Conservation (phyloP, 2,113 vertebrate species). For the Gopherus evgoodei region DNA sequence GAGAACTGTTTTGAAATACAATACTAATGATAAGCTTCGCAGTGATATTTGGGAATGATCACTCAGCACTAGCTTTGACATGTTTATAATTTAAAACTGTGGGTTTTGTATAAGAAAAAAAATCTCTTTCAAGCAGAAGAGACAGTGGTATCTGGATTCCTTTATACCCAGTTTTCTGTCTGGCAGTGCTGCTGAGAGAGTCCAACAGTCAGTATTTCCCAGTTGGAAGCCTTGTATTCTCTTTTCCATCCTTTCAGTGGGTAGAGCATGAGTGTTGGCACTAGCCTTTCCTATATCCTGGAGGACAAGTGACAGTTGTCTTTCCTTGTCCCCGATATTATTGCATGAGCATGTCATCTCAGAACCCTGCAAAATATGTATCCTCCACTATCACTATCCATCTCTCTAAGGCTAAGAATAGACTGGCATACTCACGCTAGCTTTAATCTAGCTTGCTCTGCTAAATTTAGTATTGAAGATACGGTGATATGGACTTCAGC, state of each 20-base stretch:
- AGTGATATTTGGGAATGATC: not conserved
- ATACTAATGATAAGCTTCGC: not conserved
- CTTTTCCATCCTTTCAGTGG: not conserved
- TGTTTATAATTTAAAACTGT: not conserved
- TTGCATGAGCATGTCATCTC: not conserved
- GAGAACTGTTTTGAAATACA: not conserved
- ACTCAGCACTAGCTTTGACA: not conserved
- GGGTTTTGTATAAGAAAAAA: not conserved
- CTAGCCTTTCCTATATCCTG: not conserved
- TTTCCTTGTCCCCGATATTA: not conserved
- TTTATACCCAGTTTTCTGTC: not conserved
- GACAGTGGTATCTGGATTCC: not conserved
- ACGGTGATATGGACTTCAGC: not conserved
- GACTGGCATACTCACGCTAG: not conserved
- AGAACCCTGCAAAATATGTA: not conserved
- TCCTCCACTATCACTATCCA: accelerated
- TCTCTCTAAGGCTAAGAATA: not conserved
- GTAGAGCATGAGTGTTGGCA: not conserved
- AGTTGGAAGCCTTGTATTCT: not conserved
- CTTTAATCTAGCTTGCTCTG: not conserved
- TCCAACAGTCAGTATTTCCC: not conserved
- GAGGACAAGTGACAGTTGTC: not conserved
- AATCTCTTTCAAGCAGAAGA: not conserved
- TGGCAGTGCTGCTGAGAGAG: not conserved
- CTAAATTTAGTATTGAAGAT: not conserved